Percentiles rank a stretch among this genome's conserved stretches.
Conservation (phyloP, 1,140 invertebrate species). For the Berghia stephanieae region DNA sequence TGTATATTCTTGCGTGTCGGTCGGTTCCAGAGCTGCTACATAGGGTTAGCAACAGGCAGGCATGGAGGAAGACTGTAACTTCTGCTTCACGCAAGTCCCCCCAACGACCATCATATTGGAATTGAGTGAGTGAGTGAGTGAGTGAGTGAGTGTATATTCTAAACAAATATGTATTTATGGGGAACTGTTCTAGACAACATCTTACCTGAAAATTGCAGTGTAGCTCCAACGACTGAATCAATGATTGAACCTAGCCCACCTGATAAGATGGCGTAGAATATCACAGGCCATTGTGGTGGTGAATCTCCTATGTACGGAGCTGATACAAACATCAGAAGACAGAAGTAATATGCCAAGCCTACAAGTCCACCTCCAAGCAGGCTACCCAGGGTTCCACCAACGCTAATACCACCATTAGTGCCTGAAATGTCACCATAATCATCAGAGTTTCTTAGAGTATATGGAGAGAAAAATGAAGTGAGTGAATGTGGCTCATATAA, state of each 20-base stretch:
- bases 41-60: too few species aligned
- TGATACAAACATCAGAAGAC: constrained; percentile 75
- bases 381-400: constrained; percentile 78
- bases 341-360: constrained; percentile 79
- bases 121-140: too few species aligned
- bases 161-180: too few species aligned
- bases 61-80: too few species aligned
- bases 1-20: too few species aligned
- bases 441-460: neutral
- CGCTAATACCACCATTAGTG: constrained; percentile 84
- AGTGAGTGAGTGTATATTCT: too few species aligned
- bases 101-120: too few species aligned
- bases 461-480: too few species aligned
- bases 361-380: constrained; percentile 78
- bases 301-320: constrained; percentile 71
- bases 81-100: too few species aligned
- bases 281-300: constrained; percentile 84
- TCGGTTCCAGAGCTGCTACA: too few species aligned
- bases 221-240: constrained; percentile 86
- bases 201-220: constrained; percentile 85
- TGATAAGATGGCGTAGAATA: constrained; percentile 76
- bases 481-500: too few species aligned
- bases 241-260: constrained; percentile 84
- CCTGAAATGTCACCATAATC: constrained; percentile 68
- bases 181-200: neutral